Base-by-base conservation (phyloP, 2,113 vertebrate genomes). In the Lucifuga dentata region DNA sequence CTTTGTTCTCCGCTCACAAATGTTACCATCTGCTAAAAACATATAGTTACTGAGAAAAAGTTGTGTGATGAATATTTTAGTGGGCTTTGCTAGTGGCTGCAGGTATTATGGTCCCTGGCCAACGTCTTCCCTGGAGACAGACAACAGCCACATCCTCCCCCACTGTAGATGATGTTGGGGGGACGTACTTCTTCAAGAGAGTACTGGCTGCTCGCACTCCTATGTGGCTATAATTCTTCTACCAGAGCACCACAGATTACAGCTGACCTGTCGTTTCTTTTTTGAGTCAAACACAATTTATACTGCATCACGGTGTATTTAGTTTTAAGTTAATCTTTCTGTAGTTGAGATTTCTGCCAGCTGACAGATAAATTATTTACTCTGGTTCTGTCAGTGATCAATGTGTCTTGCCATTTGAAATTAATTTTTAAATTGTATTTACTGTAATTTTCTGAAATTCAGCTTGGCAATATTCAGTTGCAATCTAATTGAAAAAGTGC, bases 21-120 rank as follows among this genome's bases (percentile, higher is more conserved):
- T 86, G 78, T 91, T 87, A 74, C 87, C 85, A 90, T 89, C 90
- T 84, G 85, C 90, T 90, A 87, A 90, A 90, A 89, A 89, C 80
- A 88, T 88, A 88, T 87, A 90, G 83, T 86, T 81, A 71, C 75
- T 68, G 65, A 63, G 75, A 87, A 7, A 87, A 88, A 91, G 88
- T 83, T 89, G 74, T 85, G 69, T 89, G 88, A 90, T 89, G 79
- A 90, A 91, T 90, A 88, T 90, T 85, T 90, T 56, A 88, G 39
- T 67, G 71, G 75, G 67, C 76, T 80, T 83, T 60, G 81, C 80
- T 74, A 51, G 43, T 53, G 68, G 81, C 80, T 89, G 79, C 84
- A 73, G 81, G 82, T 86, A 56, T 79, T 66, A 85, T 80, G 74
- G 74, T 89, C 82, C 73, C 78, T 65, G 80, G 83, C 87, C 85